Evolutionary conservation across 2,113 vertebrate genomes (phyloP), one percentile per base, ranked within the genome.

Genomic region (Oreocharis arfaki): DNA sequence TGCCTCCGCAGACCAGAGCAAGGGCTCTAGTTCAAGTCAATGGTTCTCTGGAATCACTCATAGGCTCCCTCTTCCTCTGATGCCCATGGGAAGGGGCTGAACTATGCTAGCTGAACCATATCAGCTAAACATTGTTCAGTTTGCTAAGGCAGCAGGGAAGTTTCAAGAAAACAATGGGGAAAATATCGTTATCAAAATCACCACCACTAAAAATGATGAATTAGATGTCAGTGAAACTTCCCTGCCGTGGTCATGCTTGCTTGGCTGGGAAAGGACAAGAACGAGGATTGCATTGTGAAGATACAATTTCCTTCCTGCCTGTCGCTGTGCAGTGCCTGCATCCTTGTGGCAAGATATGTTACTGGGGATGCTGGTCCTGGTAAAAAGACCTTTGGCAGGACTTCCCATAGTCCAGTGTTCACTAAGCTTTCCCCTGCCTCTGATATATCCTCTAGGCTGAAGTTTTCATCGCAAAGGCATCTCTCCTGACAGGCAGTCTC

Each of bases 131-230:
- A 46, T 14, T 59, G 47, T 15, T 87, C 30, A 22, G 39, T 61
- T 61, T 61, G 46, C 71, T 56, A 85, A 88, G 87, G 55, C 63
- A 91, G 61, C 59, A 47, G 59, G 33, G 46, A 57, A 50, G 3
- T 83, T 94, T 91, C 81, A 94, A 83, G 67, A 83, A 95, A 95
- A 61, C 50, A 65, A 46, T 7, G 27, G 69, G 33, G 22, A 83
- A 94, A 83, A 94, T 61, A 70, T 9, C 2, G 0, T 59, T 80
- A 84, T 94, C 87, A 88, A 89, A 93, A 94, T 73, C 91, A 79
- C 59, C 70, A 57, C 53, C 78, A 64, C 94, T 93, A 84, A 83
- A 96, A 93, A 73, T 91, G 95, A 96, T 85, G 84, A 93, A 95
- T 87, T 86, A 93, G 5, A 5, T 83, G 67, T 75, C 81, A 94